Percentiles rank a stretch among this genome's conserved stretches.
These are phyloP conservation scores for Acyrthosiphon pisum DNA, from an alignment of 1,140 invertebrate genomes.

Conservation along the genomic window DNA sequence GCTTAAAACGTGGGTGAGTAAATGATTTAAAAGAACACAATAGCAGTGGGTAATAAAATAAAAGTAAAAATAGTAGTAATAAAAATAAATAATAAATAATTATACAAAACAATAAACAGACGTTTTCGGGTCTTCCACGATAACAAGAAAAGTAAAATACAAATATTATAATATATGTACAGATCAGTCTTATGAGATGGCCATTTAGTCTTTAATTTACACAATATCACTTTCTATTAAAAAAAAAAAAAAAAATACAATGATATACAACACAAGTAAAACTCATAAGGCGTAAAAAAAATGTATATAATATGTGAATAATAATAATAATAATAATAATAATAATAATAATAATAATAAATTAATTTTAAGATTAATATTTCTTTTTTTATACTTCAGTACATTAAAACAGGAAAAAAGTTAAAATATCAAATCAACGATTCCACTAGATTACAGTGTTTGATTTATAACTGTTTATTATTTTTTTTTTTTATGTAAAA, in stretches of 20 bases:
- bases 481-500: conserved; percentile 18
- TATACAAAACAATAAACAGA: not conserved
- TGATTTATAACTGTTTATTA: not conserved
- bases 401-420: not conserved
- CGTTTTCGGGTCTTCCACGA: not conserved
- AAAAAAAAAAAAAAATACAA: conserved; percentile 35
- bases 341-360: not conserved
- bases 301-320: not conserved
- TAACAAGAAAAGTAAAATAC: not conserved
- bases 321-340: conserved; percentile 6
- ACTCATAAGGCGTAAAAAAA: conserved; percentile 35
- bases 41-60: not conserved
- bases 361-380: conserved; percentile 12
- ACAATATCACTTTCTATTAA: conserved; percentile 32
- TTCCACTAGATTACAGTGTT: not conserved
- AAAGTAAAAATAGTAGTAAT: conserved; percentile 34
- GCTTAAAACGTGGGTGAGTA: not conserved
- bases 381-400: not conserved
- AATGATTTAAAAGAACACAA: not conserved
- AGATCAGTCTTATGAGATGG: conserved; percentile 56
- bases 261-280: conserved; percentile 31
- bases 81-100: not conserved
- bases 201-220: conserved; percentile 50
- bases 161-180: not conserved
- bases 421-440: not conserved